phyloP scores from a whole-genome alignment of 2,888 invertebrate genomes.

The Leptinotarsa haldemani region DNA sequence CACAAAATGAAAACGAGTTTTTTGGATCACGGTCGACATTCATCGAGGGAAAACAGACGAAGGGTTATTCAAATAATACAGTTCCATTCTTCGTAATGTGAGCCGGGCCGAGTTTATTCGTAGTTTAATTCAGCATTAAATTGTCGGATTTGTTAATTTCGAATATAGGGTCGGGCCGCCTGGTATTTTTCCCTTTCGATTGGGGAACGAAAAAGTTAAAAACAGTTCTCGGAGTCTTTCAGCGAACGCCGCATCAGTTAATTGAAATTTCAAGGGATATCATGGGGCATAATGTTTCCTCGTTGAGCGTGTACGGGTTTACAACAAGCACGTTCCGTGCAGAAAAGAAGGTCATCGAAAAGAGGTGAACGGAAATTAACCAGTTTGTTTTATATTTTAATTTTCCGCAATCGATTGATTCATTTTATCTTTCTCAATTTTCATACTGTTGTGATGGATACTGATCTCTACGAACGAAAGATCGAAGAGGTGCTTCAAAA shows the following conservation, averaged over 20 bases:
- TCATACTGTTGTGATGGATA: too few relatives aligned
- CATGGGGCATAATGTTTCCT: neutral
- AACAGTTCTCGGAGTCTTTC: neutral
- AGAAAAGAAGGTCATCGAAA: neutral
- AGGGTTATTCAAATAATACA: constrained; percentile 15
- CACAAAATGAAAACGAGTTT: constrained; percentile 2
- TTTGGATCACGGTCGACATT: neutral
- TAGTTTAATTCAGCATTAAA: constrained; percentile 42
- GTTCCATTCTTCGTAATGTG: constrained; percentile 11
- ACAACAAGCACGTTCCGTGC: neutral
- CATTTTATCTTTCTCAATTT: too few relatives aligned
- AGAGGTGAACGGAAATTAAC: neutral
- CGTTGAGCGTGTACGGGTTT: constrained; percentile 2
- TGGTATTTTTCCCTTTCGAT: constrained; percentile 34
- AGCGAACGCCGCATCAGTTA: neutral
- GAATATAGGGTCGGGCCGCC: constrained; percentile 29
- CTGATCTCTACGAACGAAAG: too few relatives aligned
- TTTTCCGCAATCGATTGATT: too few relatives aligned
- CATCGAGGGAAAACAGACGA: constrained; percentile 6
- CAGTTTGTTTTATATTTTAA: neutral
- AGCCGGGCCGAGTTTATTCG: constrained; percentile 2
- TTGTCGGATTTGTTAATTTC: constrained; percentile 42
- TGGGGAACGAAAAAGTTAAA: constrained; percentile 22
- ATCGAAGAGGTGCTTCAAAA: too few relatives aligned
- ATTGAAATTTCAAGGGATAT: constrained; percentile 18